Evolutionary conservation across 2,113 vertebrate species (phyloP).

Genomic region (Gallinago paraguaiae): DNA sequence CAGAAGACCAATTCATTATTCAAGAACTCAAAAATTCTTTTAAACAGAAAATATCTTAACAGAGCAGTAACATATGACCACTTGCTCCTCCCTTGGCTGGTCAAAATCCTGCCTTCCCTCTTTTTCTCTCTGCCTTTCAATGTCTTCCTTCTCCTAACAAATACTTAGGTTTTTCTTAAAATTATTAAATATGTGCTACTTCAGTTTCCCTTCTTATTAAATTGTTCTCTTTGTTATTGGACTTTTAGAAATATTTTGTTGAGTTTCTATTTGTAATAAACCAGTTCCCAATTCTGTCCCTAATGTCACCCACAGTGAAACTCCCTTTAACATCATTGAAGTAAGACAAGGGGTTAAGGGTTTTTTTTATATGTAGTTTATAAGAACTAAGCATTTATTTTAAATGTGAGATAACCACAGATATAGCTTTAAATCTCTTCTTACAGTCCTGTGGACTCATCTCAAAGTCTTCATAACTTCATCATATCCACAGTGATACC

Average conservation of each 20-base stretch:
- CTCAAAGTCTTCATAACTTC: background rate
- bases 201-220: background rate
- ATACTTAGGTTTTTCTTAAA: background rate
- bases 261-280: background rate
- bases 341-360: background rate
- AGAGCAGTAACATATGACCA: background rate
- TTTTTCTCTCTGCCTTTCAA: background rate
- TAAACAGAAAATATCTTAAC: background rate
- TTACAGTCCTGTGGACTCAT: background rate
- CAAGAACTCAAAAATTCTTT: background rate
- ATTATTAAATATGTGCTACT: background rate
- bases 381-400: background rate
- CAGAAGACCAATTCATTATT: background rate
- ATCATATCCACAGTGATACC: background rate
- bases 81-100: background rate
- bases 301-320: background rate
- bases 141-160: background rate
- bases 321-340: background rate
- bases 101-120: background rate
- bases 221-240: background rate
- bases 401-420: background rate
- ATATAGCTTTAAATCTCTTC: background rate
- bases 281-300: background rate
- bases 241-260: background rate
- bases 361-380: background rate